These are phyloP conservation scores for Chionoecetes opilio DNA, from an alignment of 1,140 invertebrate genomes.

Conservation along the genomic window DNA sequence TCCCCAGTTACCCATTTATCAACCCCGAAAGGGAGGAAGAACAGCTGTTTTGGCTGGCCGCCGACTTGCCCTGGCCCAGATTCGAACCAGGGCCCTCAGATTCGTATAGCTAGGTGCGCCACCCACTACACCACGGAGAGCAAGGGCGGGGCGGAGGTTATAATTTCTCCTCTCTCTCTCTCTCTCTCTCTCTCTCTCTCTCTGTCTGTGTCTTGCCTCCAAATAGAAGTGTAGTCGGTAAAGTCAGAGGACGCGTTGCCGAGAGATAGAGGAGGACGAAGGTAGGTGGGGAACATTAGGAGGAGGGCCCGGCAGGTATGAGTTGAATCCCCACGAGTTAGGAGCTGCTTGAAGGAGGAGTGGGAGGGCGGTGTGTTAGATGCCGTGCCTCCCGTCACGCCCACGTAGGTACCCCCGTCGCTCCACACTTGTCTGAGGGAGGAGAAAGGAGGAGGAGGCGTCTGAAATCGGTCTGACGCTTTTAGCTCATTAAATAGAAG, in stretches of 20 bases:
- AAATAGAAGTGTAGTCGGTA: neutral
- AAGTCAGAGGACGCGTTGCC: neutral
- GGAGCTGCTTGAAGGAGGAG: neutral
- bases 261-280: neutral
- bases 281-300: neutral
- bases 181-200: slow-evolving; percentile 37
- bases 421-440: neutral
- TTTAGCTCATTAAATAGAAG: no score
- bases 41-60: no score
- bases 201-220: neutral
- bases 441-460: neutral
- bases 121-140: neutral
- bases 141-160: neutral
- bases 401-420: neutral
- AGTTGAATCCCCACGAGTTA: neutral
- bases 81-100: no score
- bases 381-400: neutral
- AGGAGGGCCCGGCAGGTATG: neutral
- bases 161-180: slow-evolving; percentile 43
- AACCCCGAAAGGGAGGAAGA: no score
- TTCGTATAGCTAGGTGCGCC: no score
- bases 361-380: neutral
- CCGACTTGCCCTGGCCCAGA: no score
- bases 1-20: no score
- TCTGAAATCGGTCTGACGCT: no score